These are phyloP conservation scores for Odontomyia ornata DNA, from an alignment of 2,888 invertebrate genomes.

Conservation along the genomic window DNA sequence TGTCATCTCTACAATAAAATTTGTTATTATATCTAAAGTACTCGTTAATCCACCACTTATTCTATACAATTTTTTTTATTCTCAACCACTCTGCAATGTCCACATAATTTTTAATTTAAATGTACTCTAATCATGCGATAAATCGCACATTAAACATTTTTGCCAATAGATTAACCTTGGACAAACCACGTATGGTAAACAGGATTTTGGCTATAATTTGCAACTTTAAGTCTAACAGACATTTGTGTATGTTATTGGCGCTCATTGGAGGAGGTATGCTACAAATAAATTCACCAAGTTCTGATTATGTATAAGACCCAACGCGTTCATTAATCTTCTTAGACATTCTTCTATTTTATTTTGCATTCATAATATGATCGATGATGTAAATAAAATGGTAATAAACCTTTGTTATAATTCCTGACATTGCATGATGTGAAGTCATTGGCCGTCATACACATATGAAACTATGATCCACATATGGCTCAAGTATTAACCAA, in stretches of 20 bases:
- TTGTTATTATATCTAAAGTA: too few relatives aligned
- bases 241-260: too few relatives aligned
- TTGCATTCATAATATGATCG: not conserved
- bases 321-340: not conserved
- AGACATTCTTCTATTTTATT: not conserved
- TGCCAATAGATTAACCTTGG: conserved; percentile 23
- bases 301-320: conserved; percentile 8
- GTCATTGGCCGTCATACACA: conserved; percentile 9
- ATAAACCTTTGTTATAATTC: not conserved
- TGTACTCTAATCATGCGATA: conserved; percentile 1
- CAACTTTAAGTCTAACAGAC: not conserved
- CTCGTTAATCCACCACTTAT: too few relatives aligned
- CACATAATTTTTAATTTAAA: not conserved
- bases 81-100: not conserved
- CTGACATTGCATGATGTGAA: not conserved
- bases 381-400: conserved; percentile 9
- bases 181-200: conserved; percentile 15
- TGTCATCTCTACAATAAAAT: too few relatives aligned
- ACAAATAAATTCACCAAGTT: conserved; percentile 7
- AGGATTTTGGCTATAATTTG: conserved; percentile 3
- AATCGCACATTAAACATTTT: conserved; percentile 16
- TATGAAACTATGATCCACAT: too few relatives aligned
- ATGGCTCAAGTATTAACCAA: too few relatives aligned
- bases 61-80: too few relatives aligned
- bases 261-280: not conserved